phyloP scores from a whole-genome alignment of 2,888 invertebrate genomes.

The Drosophila nigricruria region DNA sequence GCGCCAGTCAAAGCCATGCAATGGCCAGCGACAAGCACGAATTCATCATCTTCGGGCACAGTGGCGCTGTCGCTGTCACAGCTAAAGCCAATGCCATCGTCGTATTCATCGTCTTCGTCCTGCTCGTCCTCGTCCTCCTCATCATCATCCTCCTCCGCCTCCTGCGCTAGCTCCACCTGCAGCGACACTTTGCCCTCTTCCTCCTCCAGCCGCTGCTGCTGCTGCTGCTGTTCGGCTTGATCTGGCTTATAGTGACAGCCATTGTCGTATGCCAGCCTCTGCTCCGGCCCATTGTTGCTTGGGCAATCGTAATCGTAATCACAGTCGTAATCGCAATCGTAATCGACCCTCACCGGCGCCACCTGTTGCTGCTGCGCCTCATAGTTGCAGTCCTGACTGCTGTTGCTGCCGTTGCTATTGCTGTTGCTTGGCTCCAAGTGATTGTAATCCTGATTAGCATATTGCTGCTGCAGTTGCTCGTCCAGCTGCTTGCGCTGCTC shows the following conservation, averaged over 20 bases:
- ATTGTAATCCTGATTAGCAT: constrained; percentile 7
- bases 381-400: constrained; percentile 10
- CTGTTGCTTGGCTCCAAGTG: constrained; percentile 8
- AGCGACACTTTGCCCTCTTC: not conserved
- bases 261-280: constrained; percentile 22
- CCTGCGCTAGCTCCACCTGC: not conserved
- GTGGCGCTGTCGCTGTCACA: constrained; percentile 71
- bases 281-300: constrained; percentile 38
- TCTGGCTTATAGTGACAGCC: constrained; percentile 24
- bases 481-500: constrained; percentile 24
- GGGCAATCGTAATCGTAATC: constrained; percentile 55
- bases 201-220: constrained; percentile 4
- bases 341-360: constrained; percentile 26
- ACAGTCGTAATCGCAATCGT: constrained; percentile 53
- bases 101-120: constrained; percentile 63
- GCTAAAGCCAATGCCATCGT: constrained; percentile 72
- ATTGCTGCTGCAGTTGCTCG: constrained; percentile 8
- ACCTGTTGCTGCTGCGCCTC: constrained; percentile 36
- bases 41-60: constrained; percentile 65
- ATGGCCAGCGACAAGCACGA: constrained; percentile 62
- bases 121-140: constrained; percentile 7
- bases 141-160: not conserved
- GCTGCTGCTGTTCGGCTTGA: not conserved
- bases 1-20: constrained; percentile 30
- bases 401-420: constrained; percentile 11